Evolutionary conservation across 2,797 vertebrate genomes (phyloP).

Genomic region (Myotis daubentonii): DNA sequence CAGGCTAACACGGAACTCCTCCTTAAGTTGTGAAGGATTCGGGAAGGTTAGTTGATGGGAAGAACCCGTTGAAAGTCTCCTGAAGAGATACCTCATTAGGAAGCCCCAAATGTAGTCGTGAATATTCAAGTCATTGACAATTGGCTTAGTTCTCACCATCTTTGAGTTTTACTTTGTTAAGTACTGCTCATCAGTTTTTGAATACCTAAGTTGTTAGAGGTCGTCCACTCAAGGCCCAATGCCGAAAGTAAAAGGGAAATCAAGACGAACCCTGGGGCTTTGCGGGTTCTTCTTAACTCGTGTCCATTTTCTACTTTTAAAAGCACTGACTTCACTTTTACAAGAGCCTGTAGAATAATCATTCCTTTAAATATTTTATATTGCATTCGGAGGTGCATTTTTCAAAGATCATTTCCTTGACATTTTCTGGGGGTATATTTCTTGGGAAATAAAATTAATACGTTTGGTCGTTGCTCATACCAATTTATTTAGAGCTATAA

Average conservation of each 20-base stretch:
- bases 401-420: conserved; percentile 78
- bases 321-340: conserved; percentile 58
- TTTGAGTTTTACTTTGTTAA: conserved; percentile 57
- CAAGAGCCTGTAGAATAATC: conserved; percentile 52
- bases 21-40: background rate
- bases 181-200: conserved; percentile 57
- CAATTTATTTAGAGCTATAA: conserved; percentile 73
- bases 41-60: background rate
- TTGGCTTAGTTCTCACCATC: background rate
- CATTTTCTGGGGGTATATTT: conserved; percentile 76
- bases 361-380: conserved; percentile 76
- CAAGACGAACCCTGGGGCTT: conserved; percentile 58
- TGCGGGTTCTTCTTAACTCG: conserved; percentile 37
- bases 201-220: conserved; percentile 55
- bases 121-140: background rate
- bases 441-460: conserved; percentile 74
- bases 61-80: background rate
- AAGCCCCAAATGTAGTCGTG: background rate
- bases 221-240: conserved; percentile 19
- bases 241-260: conserved; percentile 53
- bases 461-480: conserved; percentile 58
- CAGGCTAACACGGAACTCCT: background rate
- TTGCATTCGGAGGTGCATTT: conserved; percentile 51
- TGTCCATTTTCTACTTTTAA: background rate
- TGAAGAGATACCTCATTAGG: background rate